Base-by-base conservation (phyloP, 2,888 invertebrate species). In the Cylindroiulus punctatus region DNA sequence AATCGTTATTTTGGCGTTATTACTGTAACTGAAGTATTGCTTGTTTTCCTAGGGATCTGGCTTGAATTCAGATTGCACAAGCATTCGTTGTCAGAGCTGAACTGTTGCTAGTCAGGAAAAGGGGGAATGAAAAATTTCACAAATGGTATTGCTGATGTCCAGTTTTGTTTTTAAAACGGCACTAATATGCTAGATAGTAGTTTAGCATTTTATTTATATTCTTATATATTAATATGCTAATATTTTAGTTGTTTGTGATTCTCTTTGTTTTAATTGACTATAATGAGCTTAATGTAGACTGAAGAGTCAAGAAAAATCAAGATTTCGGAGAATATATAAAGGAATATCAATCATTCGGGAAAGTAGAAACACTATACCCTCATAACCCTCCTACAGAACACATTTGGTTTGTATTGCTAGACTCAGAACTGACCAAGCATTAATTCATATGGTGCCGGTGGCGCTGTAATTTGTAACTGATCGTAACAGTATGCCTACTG, bases 171-270 rank as follows among this genome's bases (percentile, higher is more conserved):
- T 65, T 65, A 22, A 65, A 65, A 30, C 2, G 76, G 17, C 76
- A 76, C 30, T 30, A 22, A 76, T 30, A 76, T 30, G 30, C 76
- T 76, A 30, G 76, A 76, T 76, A 30, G 30, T 76, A 76, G 76
- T 76, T 76, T 30, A 76, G 76, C 76, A 76, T 30, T 30, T 76
- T 76, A 76, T 76, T 76, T 76, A 76, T 76, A 76, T 8, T 30
- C 76, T 12, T 76, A 76, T 26, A 76, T 30, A 76, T 76, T 76
- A 76, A 17, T 76, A 14, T 30, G 76, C 76, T 76, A 76, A 76
- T 76, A 76, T 76, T 76, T 76, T 76, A 76, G 76, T 76, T 76
- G 76, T 76, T 76, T 76, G 76, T 76, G 76, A 76, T 76, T 76
- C 12, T 76, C 30, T 76, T 44, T 76, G 76, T 76, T 76, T 30